Evolutionary conservation across 2,113 vertebrate species (phyloP), one percentile per base, ranked within the genome.

Genomic region (Spheniscus mendiculus): DNA sequence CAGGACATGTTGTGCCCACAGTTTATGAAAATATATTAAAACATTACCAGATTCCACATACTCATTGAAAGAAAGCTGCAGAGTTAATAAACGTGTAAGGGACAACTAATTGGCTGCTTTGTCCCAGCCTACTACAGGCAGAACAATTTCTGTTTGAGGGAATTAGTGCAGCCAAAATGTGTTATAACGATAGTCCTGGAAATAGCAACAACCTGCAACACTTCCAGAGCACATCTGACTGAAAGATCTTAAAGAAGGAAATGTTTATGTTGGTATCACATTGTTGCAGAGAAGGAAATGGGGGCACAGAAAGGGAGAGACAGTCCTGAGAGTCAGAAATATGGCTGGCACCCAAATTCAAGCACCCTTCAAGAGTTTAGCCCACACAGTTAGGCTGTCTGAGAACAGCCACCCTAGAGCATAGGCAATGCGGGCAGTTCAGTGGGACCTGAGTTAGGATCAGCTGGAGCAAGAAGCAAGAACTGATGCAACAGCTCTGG

Each of bases 11-110:
- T 97, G 88, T 96, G 94, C 93, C 96, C 95, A 94, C 83, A 94
- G 87, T 84, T 96, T 93, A 96, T 96, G 93, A 96, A 97, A 97
- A 92, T 93, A 84, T 94, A 94, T 94, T 96, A 89, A 95, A 96
- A 94, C 80, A 91, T 95, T 92, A 94, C 83, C 84, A 85, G 67
- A 93, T 97, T 96, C 83, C 73, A 85, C 70, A 87, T 21, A 81
- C 47, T 59, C 89, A 83, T 77, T 96, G 94, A 83, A 94, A 94
- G 78, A 86, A 93, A 90, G 82, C 76, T 87, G 88, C 85, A 92
- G 93, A 94, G 79, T 96, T 96, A 96, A 97, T 96, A 96, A 95
- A 96, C 20, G 15, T 92, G 76, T 74, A 86, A 97, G 52, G 40
- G 87, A 94, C 72, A 95, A 50, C 62, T 93, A 97, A 97, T 93